A percentile compares a stretch with the other conserved stretches of the same genome.
Evolutionary conservation across 2,113 vertebrate species (phyloP).

Genomic region (Cynocephalus volans): DNA sequence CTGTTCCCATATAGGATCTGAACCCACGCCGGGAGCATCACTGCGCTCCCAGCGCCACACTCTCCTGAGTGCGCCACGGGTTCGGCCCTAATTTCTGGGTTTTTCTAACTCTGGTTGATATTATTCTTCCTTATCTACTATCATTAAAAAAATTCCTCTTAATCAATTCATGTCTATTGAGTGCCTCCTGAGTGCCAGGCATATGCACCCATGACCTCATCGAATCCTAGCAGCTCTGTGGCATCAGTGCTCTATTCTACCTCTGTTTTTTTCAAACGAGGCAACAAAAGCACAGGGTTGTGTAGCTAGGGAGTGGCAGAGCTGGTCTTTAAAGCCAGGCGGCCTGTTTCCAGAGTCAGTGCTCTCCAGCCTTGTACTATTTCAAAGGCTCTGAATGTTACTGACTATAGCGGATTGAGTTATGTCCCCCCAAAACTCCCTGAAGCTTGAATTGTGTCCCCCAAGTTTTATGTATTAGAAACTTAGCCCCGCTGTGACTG

Average conservation of each 20-base stretch:
- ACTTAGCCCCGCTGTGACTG: no score
- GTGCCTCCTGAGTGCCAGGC: background rate
- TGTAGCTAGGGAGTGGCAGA: background rate
- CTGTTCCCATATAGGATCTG: no score
- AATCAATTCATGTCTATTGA: background rate
- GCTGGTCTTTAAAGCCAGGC: background rate
- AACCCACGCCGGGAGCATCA: no score
- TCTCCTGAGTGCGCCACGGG: no score
- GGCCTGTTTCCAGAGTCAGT: background rate
- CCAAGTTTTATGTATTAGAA: no score
- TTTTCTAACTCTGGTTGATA: background rate
- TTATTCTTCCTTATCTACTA: background rate
- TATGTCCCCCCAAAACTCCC: no score
- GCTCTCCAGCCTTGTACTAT: background rate
- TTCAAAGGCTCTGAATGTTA: background rate
- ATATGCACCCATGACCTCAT: rapidly evolving
- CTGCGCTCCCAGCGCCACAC: no score
- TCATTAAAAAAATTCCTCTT: background rate
- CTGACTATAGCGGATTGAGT: no score
- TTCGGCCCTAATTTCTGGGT: background rate
- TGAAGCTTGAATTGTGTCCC: no score
- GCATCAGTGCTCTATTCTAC: background rate
- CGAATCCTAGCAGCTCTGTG: background rate
- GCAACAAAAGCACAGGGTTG: background rate
- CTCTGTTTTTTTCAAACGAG: background rate